Conservation (phyloP, 2,113 vertebrate species). For the Macrotus californicus region DNA sequence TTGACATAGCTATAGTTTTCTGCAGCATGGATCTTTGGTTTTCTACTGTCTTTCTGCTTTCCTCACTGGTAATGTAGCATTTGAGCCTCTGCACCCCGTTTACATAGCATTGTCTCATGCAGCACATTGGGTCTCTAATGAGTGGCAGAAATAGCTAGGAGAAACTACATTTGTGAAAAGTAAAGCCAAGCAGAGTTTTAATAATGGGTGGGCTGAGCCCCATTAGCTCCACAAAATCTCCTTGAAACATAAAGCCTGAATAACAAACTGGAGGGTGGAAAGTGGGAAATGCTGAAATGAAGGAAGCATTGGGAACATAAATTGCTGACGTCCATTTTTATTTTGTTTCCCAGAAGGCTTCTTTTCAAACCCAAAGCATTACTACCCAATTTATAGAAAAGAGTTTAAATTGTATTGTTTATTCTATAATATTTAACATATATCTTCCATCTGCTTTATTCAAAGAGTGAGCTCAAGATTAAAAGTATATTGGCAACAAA, state of each 20-base stretch:
- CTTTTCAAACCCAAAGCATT: background rate
- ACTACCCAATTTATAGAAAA: background rate
- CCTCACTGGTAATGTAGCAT: background rate
- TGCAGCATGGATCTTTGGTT: background rate
- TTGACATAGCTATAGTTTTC: slow-evolving; percentile 26
- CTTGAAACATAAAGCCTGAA: background rate
- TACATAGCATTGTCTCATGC: background rate
- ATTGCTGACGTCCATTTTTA: slow-evolving; percentile 4
- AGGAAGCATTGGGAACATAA: background rate
- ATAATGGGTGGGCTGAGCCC: background rate
- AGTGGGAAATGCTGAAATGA: background rate
- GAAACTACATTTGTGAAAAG: background rate
- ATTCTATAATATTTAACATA: background rate
- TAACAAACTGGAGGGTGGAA: background rate
- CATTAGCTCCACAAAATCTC: background rate
- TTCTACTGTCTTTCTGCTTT: slow-evolving; percentile 30
- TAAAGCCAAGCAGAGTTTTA: background rate
- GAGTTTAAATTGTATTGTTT: background rate
- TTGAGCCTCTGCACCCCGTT: slow-evolving; percentile 9
- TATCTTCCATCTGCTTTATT: background rate
- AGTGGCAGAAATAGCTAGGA: background rate
- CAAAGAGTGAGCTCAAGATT: background rate
- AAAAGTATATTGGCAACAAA: background rate
- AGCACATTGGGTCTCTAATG: background rate
- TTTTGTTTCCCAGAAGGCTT: background rate